phyloP scores from a whole-genome alignment of 1,140 invertebrate species.

The Neuroterus valhalla region DNA sequence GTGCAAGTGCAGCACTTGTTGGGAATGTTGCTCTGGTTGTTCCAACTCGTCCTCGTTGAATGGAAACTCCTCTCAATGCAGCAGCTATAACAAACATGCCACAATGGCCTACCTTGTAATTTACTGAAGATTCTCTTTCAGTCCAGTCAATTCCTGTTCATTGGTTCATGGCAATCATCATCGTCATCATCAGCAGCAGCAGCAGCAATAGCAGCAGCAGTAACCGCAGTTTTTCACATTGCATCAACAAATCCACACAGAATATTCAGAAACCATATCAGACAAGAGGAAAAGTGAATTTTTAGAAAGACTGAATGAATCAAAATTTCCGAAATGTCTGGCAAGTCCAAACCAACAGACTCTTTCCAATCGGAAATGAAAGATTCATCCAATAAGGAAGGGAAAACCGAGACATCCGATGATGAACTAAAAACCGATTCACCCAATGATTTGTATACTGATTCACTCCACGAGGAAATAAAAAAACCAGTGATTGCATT shows the following conservation, averaged over 20 bases:
- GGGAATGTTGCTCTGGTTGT: conserved; percentile 79
- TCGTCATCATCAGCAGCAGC: conserved; percentile 56
- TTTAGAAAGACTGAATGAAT: not conserved
- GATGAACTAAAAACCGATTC: too few species aligned
- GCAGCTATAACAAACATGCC: conserved; percentile 75
- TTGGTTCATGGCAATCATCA: conserved; percentile 44
- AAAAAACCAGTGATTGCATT: too few species aligned
- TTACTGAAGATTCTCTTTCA: conserved; percentile 40
- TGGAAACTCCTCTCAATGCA: conserved; percentile 80
- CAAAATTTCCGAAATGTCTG: not conserved
- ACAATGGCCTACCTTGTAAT: conserved; percentile 62
- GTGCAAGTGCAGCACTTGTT: conserved; percentile 80
- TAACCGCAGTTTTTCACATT: not conserved
- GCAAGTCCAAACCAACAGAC: conserved; percentile 23
- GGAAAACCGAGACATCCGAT: too few species aligned
- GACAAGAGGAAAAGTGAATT: not conserved
- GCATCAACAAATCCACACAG: too few species aligned
- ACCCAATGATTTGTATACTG: too few species aligned
- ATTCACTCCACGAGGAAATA: too few species aligned
- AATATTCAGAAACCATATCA: not conserved
- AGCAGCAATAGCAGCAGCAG: conserved; percentile 16
- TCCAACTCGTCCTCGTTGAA: conserved; percentile 80
- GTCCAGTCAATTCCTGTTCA: conserved; percentile 41
- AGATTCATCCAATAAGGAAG: too few species aligned
- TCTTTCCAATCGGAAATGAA: too few species aligned